phyloP scores from a whole-genome alignment of 2,797 vertebrate genomes.

The Hipposideros larvatus region DNA sequence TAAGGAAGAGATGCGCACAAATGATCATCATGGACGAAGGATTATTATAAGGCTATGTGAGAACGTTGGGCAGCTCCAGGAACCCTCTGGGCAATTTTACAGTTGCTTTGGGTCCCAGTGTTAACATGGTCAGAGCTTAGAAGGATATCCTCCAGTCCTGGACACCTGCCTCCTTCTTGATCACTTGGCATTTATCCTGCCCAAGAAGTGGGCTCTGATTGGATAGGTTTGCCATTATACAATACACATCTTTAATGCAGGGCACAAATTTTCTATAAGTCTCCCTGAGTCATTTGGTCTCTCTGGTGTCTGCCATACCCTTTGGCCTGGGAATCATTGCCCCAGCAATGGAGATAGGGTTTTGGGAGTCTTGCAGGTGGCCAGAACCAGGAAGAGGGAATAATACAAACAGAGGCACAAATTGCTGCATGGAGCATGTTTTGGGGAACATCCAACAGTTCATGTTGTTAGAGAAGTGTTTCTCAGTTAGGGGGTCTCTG shows the following conservation, averaged over 20 bases:
- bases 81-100: background rate
- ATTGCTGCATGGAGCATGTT: background rate
- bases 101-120: background rate
- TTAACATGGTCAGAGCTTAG: background rate
- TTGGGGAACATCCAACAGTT: background rate
- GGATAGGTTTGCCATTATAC: background rate
- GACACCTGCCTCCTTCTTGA: background rate
- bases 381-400: background rate
- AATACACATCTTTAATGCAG: background rate
- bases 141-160: background rate
- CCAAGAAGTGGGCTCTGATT: background rate
- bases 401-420: background rate
- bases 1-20: background rate
- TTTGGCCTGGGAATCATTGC: background rate
- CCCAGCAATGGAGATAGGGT: background rate
- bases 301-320: background rate
- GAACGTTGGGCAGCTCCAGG: background rate
- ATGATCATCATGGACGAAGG: background rate
- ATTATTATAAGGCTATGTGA: background rate
- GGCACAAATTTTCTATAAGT: background rate
- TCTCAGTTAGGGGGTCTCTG: background rate
- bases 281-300: background rate
- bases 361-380: background rate
- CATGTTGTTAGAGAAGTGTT: background rate
- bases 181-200: background rate